phyloP scores from a whole-genome alignment of 2,888 invertebrate species.

The Drosophila kanekoi region DNA sequence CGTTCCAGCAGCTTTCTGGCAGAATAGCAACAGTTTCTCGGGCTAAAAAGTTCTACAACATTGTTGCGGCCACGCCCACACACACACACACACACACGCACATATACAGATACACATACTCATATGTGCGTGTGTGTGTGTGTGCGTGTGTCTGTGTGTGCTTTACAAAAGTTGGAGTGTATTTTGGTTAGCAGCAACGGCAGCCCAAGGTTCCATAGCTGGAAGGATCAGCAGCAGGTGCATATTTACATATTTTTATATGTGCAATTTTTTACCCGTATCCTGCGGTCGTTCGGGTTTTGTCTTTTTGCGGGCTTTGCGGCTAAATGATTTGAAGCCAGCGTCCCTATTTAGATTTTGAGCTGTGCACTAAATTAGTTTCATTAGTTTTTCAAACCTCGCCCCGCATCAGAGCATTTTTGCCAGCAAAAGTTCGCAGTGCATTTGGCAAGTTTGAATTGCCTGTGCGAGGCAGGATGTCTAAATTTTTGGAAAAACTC shows the following conservation, averaged over 20 bases:
- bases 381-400: conserved; percentile 63
- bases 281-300: conserved; percentile 43
- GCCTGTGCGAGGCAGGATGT: conserved; percentile 40
- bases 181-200: conserved; percentile 47
- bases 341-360: conserved; percentile 55
- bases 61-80: conserved; percentile 56
- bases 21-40: conserved; percentile 75
- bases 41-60: conserved; percentile 67
- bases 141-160: conserved; percentile 25
- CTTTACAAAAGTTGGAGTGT: conserved; percentile 66
- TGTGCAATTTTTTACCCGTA: conserved; percentile 47
- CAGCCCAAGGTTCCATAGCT: conserved; percentile 11
- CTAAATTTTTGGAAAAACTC: conserved; percentile 54
- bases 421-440: conserved; percentile 39
- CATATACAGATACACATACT: conserved; percentile 1
- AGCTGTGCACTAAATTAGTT: conserved; percentile 77
- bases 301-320: conserved; percentile 48
- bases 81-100: conserved; percentile 3
- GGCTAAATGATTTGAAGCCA: conserved; percentile 73
- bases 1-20: conserved; percentile 44
- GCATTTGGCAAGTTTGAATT: conserved; percentile 57
- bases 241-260: conserved; percentile 74
- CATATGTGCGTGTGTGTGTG: neutral
- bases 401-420: too few species aligned
- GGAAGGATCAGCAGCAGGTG: conserved; percentile 66